Conservation (phyloP, 2,113 vertebrate species). For the Hassar affinis region DNA sequence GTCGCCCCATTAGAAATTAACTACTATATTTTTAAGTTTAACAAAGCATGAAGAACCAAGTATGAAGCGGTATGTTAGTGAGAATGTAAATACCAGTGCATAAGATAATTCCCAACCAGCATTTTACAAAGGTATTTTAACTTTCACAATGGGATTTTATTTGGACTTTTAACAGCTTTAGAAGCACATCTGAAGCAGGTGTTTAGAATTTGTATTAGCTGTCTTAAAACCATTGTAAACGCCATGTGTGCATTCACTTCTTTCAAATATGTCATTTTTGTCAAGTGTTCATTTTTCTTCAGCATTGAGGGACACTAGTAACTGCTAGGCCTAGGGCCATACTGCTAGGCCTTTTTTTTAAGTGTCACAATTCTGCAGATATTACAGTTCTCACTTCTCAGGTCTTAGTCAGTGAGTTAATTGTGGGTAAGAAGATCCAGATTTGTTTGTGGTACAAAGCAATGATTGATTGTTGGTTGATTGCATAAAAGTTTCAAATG, state of each 20-base stretch:
- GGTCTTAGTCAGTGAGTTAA: background rate
- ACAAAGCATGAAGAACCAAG: background rate
- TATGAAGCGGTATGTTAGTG: background rate
- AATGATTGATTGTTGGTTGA: conserved; percentile 35
- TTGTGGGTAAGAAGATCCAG: background rate
- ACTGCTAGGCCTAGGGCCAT: too few species aligned
- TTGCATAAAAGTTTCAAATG: conserved; percentile 42
- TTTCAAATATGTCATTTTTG: too few species aligned
- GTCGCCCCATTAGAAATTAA: too few species aligned
- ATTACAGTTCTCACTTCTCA: background rate
- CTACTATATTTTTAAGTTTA: background rate
- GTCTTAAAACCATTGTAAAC: conserved; percentile 4
- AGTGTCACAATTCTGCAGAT: background rate
- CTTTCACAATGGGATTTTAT: conserved; percentile 14
- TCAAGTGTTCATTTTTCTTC: too few species aligned
- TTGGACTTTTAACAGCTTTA: conserved; percentile 16
- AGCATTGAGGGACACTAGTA: too few species aligned
- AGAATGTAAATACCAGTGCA: background rate
- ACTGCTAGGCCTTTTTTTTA: too few species aligned
- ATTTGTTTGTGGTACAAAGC: conserved; percentile 22
- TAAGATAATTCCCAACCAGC: conserved; percentile 1
- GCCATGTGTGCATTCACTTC: background rate
- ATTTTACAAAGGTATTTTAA: conserved; percentile 18
- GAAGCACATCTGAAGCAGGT: conserved; percentile 23
- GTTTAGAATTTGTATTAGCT: background rate